These are phyloP conservation scores for Hesperophylax magnus DNA, from an alignment of 1,140 invertebrate genomes.

Conservation along the genomic window DNA sequence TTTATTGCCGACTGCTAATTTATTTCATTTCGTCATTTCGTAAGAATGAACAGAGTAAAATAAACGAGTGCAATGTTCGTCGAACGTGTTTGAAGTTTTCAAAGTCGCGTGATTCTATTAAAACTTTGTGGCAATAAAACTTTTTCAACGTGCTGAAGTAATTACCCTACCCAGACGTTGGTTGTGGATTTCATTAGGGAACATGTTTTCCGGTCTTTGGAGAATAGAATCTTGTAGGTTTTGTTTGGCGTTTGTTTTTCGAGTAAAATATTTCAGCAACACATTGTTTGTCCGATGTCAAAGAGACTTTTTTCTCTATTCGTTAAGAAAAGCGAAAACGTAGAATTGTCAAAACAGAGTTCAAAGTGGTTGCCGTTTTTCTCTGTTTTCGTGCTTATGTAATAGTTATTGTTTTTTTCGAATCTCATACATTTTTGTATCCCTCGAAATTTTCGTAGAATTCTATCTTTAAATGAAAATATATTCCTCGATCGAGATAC, in stretches of 20 bases:
- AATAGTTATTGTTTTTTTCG: neutral
- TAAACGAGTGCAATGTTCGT: neutral
- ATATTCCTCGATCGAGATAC: too few species aligned
- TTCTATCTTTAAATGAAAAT: neutral
- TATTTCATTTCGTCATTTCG: neutral
- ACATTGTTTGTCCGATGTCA: neutral
- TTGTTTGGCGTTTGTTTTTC: constrained; percentile 16
- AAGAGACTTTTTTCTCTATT: neutral
- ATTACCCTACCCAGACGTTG: too few species aligned
- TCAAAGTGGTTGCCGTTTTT: neutral
- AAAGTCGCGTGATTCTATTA: neutral
- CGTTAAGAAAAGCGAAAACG: neutral
- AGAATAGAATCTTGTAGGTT: neutral
- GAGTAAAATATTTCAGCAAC: neutral
- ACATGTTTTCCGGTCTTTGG: neutral
- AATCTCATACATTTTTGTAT: too few species aligned
- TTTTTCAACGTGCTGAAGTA: too few species aligned
- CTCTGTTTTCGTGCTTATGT: neutral
- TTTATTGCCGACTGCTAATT: neutral
- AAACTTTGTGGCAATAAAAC: neutral
- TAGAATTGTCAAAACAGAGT: neutral
- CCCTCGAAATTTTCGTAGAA: neutral
- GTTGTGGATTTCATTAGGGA: too few species aligned
- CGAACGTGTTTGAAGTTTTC: neutral
- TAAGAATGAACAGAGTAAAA: neutral